These are phyloP conservation scores for Oligia latruncula DNA, from an alignment of 2,888 invertebrate species.

Conservation along the genomic window DNA sequence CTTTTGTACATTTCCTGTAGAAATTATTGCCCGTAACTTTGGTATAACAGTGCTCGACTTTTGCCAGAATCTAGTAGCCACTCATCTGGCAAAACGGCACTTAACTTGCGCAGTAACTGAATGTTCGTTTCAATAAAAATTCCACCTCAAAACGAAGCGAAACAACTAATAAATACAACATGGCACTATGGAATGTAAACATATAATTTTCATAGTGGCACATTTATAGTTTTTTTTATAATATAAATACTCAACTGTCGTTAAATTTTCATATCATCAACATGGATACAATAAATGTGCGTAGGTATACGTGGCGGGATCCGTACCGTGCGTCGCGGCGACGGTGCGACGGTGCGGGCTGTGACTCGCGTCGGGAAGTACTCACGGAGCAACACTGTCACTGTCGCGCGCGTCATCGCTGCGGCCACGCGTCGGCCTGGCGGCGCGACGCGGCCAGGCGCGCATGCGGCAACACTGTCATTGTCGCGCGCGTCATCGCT, in stretches of 20 bases:
- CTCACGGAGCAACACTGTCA: neutral
- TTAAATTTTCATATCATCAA: constrained; percentile 57
- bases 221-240: constrained; percentile 59
- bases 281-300: constrained; percentile 54
- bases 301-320: neutral
- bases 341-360: neutral
- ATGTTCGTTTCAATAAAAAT: constrained; percentile 48
- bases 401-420: neutral
- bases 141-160: constrained; percentile 57
- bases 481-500: neutral
- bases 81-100: constrained; percentile 38
- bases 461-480: constrained; percentile 66
- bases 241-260: constrained; percentile 60
- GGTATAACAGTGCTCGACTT: constrained; percentile 1
- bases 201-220: constrained; percentile 87
- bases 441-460: constrained; percentile 64
- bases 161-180: constrained; percentile 70
- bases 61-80: constrained; percentile 28
- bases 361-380: neutral
- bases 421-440: constrained; percentile 49
- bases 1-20: constrained; percentile 26
- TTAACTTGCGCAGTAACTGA: neutral
- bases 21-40: constrained; percentile 12
- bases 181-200: constrained; percentile 87
- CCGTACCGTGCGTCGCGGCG: neutral